Percentiles rank a stretch among this genome's conserved stretches.
Conservation (phyloP, 1,140 invertebrate genomes). For the Ceratosolen fusciceps region DNA sequence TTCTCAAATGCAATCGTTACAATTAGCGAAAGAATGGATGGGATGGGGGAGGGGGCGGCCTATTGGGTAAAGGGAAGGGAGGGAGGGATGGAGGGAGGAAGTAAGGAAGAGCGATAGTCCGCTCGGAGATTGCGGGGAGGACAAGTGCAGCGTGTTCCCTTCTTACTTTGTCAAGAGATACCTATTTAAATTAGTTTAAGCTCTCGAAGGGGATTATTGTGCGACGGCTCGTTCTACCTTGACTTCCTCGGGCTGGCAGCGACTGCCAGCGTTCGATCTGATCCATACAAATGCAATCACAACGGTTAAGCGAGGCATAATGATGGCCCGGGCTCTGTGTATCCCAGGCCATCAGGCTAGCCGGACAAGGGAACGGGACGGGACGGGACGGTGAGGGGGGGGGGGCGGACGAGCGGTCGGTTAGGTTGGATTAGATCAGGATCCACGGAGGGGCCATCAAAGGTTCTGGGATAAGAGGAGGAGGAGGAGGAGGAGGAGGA, state of each 20-base stretch:
- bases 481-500: not conserved
- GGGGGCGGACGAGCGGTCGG: not conserved
- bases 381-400: not conserved
- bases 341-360: not conserved
- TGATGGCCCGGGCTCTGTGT: not conserved
- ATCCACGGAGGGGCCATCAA: no score
- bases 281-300: constrained; percentile 65
- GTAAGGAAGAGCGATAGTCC: no score
- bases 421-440: no score
- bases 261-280: constrained; percentile 52
- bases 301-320: constrained; percentile 52
- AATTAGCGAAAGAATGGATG: no score
- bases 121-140: not conserved
- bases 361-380: not conserved
- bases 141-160: not conserved
- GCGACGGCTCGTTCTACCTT: constrained; percentile 2
- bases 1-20: not conserved
- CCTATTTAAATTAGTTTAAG: constrained; percentile 19
- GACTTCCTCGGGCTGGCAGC: not conserved
- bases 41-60: no score
- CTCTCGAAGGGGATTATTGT: constrained; percentile 21
- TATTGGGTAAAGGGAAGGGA: no score
- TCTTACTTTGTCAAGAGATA: not conserved
- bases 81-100: no score
- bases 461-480: not conserved